phyloP scores from a whole-genome alignment of 2,888 invertebrate species.

The Callosobruchus maculatus region DNA sequence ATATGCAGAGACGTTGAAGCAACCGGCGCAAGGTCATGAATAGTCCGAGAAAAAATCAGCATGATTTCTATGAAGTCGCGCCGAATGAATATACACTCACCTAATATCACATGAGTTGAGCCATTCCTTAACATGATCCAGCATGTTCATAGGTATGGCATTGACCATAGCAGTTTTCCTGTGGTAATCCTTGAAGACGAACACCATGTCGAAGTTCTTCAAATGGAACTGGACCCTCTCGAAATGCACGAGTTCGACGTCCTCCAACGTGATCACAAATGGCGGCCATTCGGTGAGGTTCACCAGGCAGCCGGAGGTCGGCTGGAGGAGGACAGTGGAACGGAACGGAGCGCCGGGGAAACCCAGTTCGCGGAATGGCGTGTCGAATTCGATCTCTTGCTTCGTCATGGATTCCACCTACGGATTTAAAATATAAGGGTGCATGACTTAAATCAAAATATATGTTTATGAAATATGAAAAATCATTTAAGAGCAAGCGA shows the following conservation, averaged over 20 bases:
- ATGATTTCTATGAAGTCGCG: no score
- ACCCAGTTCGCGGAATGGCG: constrained; percentile 95
- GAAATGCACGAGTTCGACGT: constrained; percentile 97
- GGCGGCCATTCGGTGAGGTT: constrained; percentile 99
- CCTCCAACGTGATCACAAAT: constrained; percentile 96
- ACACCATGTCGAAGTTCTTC: constrained; percentile 99
- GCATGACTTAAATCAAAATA: no score
- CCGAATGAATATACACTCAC: no score
- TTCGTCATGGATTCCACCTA: constrained; percentile 90
- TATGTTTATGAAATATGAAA: no score
- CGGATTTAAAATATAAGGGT: constrained; percentile 4
- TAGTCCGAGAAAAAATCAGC: no score
- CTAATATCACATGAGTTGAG: constrained; percentile 62
- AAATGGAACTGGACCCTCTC: constrained; percentile 98
- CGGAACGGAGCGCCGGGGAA: constrained; percentile 97
- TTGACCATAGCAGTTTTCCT: constrained; percentile 95
- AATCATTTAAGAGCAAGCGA: no score
- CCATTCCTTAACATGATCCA: constrained; percentile 99
- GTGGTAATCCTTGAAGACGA: constrained; percentile 97
- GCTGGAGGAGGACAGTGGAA: constrained; percentile 92
- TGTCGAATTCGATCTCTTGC: constrained; percentile 96
- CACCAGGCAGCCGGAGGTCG: constrained; percentile 96
- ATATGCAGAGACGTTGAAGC: no score
- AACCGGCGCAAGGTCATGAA: no score
- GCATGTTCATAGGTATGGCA: constrained; percentile 98